Base-by-base conservation (phyloP, 2,113 vertebrate species). In the Centrocercus urophasianus region DNA sequence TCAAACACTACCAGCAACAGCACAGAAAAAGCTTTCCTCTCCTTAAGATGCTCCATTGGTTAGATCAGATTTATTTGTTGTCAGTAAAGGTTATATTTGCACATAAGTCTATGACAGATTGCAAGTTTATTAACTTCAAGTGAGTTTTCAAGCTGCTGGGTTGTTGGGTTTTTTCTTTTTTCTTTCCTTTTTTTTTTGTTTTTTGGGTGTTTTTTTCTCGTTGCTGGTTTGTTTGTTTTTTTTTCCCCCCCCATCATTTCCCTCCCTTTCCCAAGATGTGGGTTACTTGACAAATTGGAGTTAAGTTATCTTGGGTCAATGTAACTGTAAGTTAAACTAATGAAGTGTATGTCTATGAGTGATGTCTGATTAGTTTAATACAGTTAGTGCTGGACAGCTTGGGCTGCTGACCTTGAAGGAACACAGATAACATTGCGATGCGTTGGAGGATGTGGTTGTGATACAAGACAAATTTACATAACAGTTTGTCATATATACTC, bases 301-400 rank as follows among this genome's bases (percentile, higher is more conserved):
- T 86, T 88, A 96, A 96, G 92, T 97, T 97, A 97, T 97, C 91
- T 94, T 76, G 96, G 93, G 95, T 97, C 96, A 97, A 87, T 88
- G 89, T 91, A 97, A 97, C 89, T 95, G 61, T 95, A 97, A 96
- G 87, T 96, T 97, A 96, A 97, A 97, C 92, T 97, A 92, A 96
- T 96, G 91, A 97, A 96, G 88, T 97, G 94, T 95, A 95, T 89
- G 92, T 89, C 94, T 97, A 83, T 93, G 95, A 92, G 96, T 95
- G 93, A 97, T 94, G 85, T 95, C 76, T 96, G 97, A 97, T 97
- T 94, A 97, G 93, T 95, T 96, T 97, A 96, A 96, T 96, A 94
- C 74, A 95, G 91, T 72, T 93, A 97, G 96, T 78, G 93, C 97
- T 95, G 91, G 88, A 96, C 89, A 97, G 95, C 96, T 97, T 96